Evolutionary conservation across 2,113 vertebrate genomes (phyloP), one percentile per base, ranked within the genome.

Genomic region (Ia io): DNA sequence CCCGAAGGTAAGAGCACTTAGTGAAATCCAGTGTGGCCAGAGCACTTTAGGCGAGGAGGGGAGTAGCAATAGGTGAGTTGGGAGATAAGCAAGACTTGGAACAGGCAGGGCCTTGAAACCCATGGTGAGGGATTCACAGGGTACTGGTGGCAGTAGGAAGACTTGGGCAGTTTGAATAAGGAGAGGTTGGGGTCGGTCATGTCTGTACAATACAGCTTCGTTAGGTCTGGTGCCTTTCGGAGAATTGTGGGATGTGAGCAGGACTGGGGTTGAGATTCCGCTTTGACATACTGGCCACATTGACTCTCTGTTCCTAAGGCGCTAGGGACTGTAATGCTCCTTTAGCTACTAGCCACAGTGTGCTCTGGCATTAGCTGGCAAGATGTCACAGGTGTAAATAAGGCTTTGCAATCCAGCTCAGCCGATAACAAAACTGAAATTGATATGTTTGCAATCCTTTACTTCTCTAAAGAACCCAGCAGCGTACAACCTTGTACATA

Each of bases 371-470:
- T 32, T 82, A 88, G 71, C 23, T 88, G 73, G 42, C 47, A 79
- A 74, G 82, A 65, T 47, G 5, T 70, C 61, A 20, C 88, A 61
- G 25, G 65, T 92, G 8, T 94, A 96, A 93, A 73, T 87, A 88
- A 78, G 65, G 87, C 69, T 96, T 84, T 94, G 44, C 51, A 82
- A 9, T 90, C 70, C 30, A 42, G 18, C 82, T 82, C 47, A 6
- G 67, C 16, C 2, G 69, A 94, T 74, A 88, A 35, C 11, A 42
- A 69, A 95, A 93, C 53, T 30, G 47, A 96, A 42, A 93, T 84
- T 18, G 82, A 90, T 90, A 78, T 0, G 2, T 95, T 96, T 93
- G 61, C 42, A 51, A 17, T 80, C 61, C 82, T 88, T 65, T 44
- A 59, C 32, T 93, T 73, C 80, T 90, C 14, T 88, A 88, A 69